Evolutionary conservation across 2,113 vertebrate genomes (phyloP), one percentile per base, ranked within the genome.

Genomic region (Centropus unirufus): DNA sequence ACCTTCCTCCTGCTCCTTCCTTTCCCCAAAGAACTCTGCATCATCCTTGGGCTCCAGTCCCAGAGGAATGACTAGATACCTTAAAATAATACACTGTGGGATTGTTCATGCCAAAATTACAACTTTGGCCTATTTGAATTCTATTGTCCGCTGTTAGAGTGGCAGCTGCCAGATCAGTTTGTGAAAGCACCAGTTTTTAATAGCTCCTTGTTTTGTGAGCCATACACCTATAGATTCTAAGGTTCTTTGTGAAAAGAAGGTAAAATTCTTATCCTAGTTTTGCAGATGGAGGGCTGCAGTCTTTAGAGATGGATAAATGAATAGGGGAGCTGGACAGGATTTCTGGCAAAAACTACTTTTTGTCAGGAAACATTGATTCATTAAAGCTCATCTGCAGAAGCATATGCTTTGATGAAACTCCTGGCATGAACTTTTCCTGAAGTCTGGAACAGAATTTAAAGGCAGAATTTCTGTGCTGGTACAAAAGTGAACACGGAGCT

Each of bases 351-450:
- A 87, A n/a, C 44, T 75, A 4, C 10, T 87, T 96, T 92, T 79
- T 76, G 83, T 89, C 87, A 94, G 61, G 67, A 95, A 89, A 89
- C 61, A 84, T 32, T 42, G 77, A 89, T 92, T 92, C 91, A 87
- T 79, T 93, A 91, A 93, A 92, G 57, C 61, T 83, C 76, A 87
- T 70, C 49, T 78, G 47, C 76, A 81, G 76, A 81, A 86, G 80
- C 83, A 74, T 93, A 81, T 89, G 91, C 73, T 92, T 89, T 86
- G 79, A 66, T 86, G 83, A 55, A 95, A 89, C 52, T 92, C 73
- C 81, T 84, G 95, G 74, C 89, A 68, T 22, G 32, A 81, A 72
- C 61, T 78, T 81, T 68, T 86, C 42, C 86, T 83, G 64, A 55
- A 62, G 46, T 22, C 14, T 88, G 90, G 88, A 74, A 42, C 22